phyloP scores from a whole-genome alignment of 2,888 invertebrate genomes.

The Orthonevra nobilis region DNA sequence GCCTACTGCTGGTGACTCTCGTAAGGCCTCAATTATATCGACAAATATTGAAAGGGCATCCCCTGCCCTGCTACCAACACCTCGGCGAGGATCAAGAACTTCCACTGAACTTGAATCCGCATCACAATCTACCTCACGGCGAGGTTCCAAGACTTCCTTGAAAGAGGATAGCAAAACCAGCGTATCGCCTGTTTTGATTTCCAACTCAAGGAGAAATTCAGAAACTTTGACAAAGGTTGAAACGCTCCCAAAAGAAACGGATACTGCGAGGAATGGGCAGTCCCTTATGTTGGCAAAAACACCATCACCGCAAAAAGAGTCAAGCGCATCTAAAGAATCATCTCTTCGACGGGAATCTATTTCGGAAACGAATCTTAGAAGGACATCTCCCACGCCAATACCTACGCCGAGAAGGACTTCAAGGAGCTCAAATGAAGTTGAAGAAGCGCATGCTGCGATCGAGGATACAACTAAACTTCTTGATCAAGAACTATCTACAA shows the following conservation, averaged over 20 bases:
- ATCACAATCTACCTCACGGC: neutral
- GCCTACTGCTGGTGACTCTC: neutral
- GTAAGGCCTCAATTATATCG: neutral
- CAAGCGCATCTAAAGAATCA: too few species aligned
- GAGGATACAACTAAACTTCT: neutral
- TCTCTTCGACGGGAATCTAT: too few species aligned
- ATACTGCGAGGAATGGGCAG: too few species aligned
- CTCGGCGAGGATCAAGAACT: slow-evolving; percentile 12
- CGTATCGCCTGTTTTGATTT: neutral
- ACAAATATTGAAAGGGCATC: slow-evolving; percentile 14
- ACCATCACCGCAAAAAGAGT: too few species aligned
- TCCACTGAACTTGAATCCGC: slow-evolving; percentile 1
- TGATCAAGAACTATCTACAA: too few species aligned
- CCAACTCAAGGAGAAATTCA: neutral
- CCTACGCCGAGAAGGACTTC: neutral
- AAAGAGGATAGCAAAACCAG: neutral
- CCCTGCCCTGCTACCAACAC: slow-evolving; percentile 30
- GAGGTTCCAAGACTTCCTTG: neutral
- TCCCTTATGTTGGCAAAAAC: too few species aligned
- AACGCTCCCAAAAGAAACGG: too few species aligned
- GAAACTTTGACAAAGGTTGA: too few species aligned
- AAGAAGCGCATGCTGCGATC: too few species aligned
- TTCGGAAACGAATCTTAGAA: neutral
- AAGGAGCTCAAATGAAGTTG: too few species aligned
- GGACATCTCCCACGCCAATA: too few species aligned